Conservation (phyloP, 2,113 vertebrate species). For the Mustela lutreola region DNA sequence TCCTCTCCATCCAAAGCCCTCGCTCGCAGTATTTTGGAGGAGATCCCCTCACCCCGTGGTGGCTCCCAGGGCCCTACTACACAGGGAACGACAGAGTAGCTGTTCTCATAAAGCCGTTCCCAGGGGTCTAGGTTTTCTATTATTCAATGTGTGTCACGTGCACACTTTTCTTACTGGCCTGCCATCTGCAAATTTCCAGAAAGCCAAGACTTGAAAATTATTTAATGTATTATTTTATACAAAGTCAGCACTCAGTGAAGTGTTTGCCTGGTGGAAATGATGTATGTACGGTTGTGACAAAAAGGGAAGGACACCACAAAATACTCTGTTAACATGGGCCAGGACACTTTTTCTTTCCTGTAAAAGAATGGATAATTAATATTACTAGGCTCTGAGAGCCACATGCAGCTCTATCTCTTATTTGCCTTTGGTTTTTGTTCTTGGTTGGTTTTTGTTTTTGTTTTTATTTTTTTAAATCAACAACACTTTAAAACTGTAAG, state of each 20-base stretch:
- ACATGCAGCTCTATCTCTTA: background rate
- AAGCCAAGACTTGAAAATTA: constrained; percentile 33
- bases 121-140: background rate
- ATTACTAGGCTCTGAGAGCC: background rate
- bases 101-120: background rate
- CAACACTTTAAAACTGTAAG: background rate
- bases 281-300: background rate
- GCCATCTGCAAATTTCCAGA: background rate
- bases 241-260: constrained; percentile 28
- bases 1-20: background rate
- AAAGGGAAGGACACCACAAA: background rate
- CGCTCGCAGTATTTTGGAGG: background rate
- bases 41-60: background rate
- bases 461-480: background rate
- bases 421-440: background rate
- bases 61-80: background rate
- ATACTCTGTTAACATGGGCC: background rate
- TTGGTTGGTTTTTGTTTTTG: background rate
- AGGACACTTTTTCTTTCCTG: background rate
- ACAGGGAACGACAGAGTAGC: background rate
- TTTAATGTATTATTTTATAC: background rate
- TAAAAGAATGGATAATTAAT: background rate
- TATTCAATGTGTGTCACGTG: background rate
- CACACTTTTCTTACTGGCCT: background rate
- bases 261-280: background rate